Evolutionary conservation across 2,888 invertebrate genomes (phyloP), one percentile per base, ranked within the genome.

Genomic region (Bellardia bayeri): DNA sequence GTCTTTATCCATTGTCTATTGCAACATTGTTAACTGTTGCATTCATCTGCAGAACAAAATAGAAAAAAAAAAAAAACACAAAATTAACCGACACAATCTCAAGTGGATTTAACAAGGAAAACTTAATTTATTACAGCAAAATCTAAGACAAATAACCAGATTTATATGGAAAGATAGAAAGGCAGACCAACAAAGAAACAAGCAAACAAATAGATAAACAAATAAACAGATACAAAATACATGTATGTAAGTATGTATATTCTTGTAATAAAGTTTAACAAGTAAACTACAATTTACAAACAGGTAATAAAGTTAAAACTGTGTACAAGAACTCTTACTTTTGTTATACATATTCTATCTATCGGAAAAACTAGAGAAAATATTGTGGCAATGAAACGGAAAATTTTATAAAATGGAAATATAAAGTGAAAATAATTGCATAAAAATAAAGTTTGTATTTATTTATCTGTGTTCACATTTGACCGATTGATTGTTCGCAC

Each of bases 221-320:
- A 76, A 74, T 68, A 82, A 72, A 78, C 40, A 69, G 74, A 78
- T 74, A 61, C 78, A 69, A 82, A n/a, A n/a, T n/a, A n/a, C n/a
- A n/a, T n/a, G n/a, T n/a, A n/a, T n/a, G n/a, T n/a, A n/a, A n/a
- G n/a, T n/a, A 87, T 23, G 79, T 61, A 58, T 56, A 83, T 71
- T 81, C 63, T 30, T 81, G 80, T 71, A 81, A 76, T 63, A 79
- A 80, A 80, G 45, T 80, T 85, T 42, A 64, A 69, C 33, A 80
- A 78, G 58, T 75, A 69, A 78, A 87, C 85, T 64, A 68, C 56
- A 81, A 85, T 82, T 79, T 79, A 56, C 51, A 79, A 74, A 16
- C 76, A 79, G 75, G 87, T 79, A 87, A 85, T 85, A 87, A 79
- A 79, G 63, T 84, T 85, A 82, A 82, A 85, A 49, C 40, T 8